A percentile compares a stretch with the other conserved stretches of the same genome.
These are phyloP conservation scores for Galagoides demidoff DNA, from an alignment of 2,797 vertebrate species.

Conservation along the genomic window DNA sequence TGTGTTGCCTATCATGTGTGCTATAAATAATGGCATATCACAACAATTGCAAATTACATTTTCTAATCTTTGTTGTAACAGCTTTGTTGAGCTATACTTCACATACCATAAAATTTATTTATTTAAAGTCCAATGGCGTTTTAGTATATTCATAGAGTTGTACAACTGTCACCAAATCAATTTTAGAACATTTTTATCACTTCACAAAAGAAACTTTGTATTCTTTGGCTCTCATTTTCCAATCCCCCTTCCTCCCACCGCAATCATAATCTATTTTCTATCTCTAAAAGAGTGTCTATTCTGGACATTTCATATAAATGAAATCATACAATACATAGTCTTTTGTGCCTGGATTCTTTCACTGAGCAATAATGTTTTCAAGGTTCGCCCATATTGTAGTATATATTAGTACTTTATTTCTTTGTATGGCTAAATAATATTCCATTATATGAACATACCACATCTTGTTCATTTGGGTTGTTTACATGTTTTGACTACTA, in stretches of 20 bases:
- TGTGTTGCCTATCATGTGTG: too few species aligned
- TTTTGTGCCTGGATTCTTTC: neutral
- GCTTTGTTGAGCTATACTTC: neutral
- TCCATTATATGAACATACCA: neutral
- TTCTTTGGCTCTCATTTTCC: neutral
- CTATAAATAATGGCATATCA: neutral
- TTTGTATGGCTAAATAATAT: neutral
- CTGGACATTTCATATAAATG: constrained; percentile 3
- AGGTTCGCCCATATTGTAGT: neutral
- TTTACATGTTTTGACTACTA: neutral
- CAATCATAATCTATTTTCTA: neutral
- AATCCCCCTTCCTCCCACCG: neutral
- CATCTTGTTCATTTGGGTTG: neutral
- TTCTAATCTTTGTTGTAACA: neutral
- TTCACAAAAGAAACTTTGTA: neutral
- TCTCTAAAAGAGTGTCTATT: neutral
- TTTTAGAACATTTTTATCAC: neutral
- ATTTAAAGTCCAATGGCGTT: neutral
- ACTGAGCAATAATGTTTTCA: neutral
- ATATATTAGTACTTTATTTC: neutral
- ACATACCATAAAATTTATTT: neutral
- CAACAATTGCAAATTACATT: neutral
- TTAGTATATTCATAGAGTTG: constrained; percentile 25
- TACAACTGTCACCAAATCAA: neutral
- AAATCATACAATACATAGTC: neutral